Conservation (phyloP, 2,888 invertebrate genomes). For the Adela reaumurella region DNA sequence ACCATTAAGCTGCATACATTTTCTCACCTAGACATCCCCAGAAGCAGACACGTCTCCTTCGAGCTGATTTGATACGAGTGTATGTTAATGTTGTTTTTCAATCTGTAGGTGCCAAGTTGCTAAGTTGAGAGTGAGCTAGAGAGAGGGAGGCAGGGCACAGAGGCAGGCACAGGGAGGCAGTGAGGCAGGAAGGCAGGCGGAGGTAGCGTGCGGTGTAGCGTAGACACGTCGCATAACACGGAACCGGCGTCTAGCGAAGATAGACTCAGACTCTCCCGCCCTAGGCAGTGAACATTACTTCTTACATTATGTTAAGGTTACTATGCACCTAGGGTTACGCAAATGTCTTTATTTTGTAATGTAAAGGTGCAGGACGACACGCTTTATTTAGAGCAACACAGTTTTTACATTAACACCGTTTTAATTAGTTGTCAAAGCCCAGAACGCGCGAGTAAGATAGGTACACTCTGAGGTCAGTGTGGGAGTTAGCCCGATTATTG, state of each 20-base stretch:
- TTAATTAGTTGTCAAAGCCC: too few species aligned
- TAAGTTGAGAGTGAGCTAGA: slow-evolving; percentile 32
- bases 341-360: not conserved
- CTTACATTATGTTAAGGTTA: not conserved
- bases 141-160: slow-evolving; percentile 10
- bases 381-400: not conserved
- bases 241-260: slow-evolving; percentile 20
- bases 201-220: slow-evolving; percentile 25
- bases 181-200: slow-evolving; percentile 49
- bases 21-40: too few species aligned
- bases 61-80: not conserved
- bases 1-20: too few species aligned
- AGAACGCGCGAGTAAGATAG: not conserved
- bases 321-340: not conserved
- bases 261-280: not conserved
- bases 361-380: not conserved
- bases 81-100: slow-evolving; percentile 26
- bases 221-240: not conserved
- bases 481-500: not conserved
- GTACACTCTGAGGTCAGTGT: not conserved
- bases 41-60: too few species aligned
- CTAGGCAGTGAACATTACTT: not conserved
- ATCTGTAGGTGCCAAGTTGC: slow-evolving; percentile 51
- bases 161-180: slow-evolving; percentile 42
- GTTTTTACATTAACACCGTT: not conserved